Base-by-base conservation (phyloP, 2,797 vertebrate genomes). In the Centroberyx gerrardi region DNA sequence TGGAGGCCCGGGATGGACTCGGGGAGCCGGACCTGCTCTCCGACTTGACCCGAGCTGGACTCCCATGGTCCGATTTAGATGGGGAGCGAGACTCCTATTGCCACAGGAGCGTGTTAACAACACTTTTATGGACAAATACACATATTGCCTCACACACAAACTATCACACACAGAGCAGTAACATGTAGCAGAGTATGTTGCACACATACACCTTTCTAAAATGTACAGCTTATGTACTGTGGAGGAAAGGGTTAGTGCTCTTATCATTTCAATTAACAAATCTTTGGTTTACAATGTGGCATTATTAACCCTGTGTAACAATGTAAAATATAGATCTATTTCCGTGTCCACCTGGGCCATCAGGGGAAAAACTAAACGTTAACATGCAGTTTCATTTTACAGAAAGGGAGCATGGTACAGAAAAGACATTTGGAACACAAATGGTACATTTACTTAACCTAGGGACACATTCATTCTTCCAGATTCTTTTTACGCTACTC, bases 391-490 rank as follows among this genome's bases (percentile, higher is more conserved):
- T 82, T 96, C 93, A 95, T 94, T 93, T 96, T 95, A 96, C 94
- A 96, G 46, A 88, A 96, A 84, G 94, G 92, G 92, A 97, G 95
- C 95, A 97, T 95, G 69, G 63, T 76, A 97, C 94, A 97, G 95
- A 85, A 83, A 81, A 86, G 54, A 88, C 78, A 97, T 96, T 95
- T 84, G 96, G 95, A 96, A 98, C 96, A 97, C 96, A 98, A 97
- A 96, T 96, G 96, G 95, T 96, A 95, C 96, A 96, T 97, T 97
- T 98, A 98, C 97, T 97, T 98, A 97, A 97, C 97, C 97, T 97
- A 98, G 81, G 96, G 97, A 96, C 95, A 97, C 96, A 98, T 97
- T 98, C 97, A 97, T 96, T 98, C 97, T 97, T 98, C 97, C 96
- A 97, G 96, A 97, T 96, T 97, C 96, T 97, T 96, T 97, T 97